These are phyloP conservation scores for Epirrita christyi DNA, from an alignment of 2,888 invertebrate species.

Conservation along the genomic window DNA sequence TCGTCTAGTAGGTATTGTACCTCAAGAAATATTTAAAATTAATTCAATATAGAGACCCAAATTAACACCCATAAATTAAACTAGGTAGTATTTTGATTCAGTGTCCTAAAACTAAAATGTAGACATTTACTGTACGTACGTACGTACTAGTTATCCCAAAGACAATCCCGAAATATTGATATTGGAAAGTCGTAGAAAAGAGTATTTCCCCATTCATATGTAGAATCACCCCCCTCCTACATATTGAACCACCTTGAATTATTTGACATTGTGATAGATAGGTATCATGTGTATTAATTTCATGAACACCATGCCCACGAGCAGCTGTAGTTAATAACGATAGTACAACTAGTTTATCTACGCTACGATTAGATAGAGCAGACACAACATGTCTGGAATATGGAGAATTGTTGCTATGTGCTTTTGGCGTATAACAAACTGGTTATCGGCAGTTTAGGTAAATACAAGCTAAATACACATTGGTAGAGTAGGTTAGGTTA, in stretches of 20 bases:
- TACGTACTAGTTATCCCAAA: too few relatives aligned
- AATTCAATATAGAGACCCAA: too few relatives aligned
- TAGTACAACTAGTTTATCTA: slow-evolving; percentile 16
- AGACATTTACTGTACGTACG: too few relatives aligned
- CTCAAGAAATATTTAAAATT: too few relatives aligned
- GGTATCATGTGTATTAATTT: neutral
- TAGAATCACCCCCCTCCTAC: too few relatives aligned
- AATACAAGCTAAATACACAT: slow-evolving; percentile 3
- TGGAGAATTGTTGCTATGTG: slow-evolving; percentile 22
- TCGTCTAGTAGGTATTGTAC: too few relatives aligned
- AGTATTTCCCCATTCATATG: too few relatives aligned
- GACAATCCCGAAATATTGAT: too few relatives aligned
- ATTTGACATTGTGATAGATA: slow-evolving; percentile 23
- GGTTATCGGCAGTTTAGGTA: slow-evolving; percentile 5
- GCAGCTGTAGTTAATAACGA: slow-evolving; percentile 9
- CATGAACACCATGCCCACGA: neutral
- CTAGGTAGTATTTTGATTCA: too few relatives aligned
- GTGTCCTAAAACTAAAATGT: too few relatives aligned
- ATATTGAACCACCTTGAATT: neutral
- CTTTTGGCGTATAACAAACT: slow-evolving; percentile 6
- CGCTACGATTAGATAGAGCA: slow-evolving; percentile 25
- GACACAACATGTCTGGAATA: slow-evolving; percentile 22
- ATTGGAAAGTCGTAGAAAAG: too few relatives aligned
- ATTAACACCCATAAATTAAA: too few relatives aligned
- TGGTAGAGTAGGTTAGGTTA: neutral